A percentile compares a stretch with the other conserved stretches of the same genome.
These are phyloP conservation scores for Drosophila pruinosa DNA, from an alignment of 1,140 invertebrate genomes.

Conservation along the genomic window DNA sequence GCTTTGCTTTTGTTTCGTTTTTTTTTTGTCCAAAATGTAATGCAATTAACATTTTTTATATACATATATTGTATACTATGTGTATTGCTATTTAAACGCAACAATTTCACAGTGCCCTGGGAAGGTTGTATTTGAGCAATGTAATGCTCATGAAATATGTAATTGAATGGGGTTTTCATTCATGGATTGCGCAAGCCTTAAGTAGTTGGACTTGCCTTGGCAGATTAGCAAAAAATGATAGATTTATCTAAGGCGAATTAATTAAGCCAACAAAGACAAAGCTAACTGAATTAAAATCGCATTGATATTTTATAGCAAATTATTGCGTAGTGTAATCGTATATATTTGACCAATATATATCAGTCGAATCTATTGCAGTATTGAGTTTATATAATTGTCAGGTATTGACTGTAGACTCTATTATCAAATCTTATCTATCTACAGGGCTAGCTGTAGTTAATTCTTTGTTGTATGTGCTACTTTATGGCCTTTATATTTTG, in stretches of 20 bases:
- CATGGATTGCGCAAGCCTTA: conserved; percentile 18
- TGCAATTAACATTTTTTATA: conserved; percentile 73
- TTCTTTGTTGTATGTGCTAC: not conserved
- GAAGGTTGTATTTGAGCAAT: conserved; percentile 52
- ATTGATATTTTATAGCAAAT: not conserved
- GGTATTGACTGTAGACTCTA: too few relatives aligned
- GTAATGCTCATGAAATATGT: conserved; percentile 56
- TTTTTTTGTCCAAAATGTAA: conserved; percentile 54
- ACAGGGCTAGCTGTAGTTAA: not conserved
- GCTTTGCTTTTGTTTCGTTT: conserved; percentile 8
- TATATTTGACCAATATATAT: not conserved
- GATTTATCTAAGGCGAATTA: not conserved
- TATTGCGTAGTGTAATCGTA: too few relatives aligned
- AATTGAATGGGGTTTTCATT: conserved; percentile 48
- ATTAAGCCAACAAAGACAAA: not conserved
- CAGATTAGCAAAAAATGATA: conserved; percentile 14
- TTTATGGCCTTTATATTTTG: not conserved
- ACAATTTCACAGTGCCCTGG: conserved; percentile 71
- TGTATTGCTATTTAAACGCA: conserved; percentile 56
- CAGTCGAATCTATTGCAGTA: not conserved
- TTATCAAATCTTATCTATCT: not conserved
- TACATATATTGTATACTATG: conserved; percentile 17
- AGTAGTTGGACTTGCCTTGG: not conserved
- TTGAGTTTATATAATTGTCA: too few relatives aligned
- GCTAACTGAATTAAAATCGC: not conserved